Base-by-base conservation (phyloP, 53 echinoderm and acorn worm species). In the Astropecten irregularis region DNA sequence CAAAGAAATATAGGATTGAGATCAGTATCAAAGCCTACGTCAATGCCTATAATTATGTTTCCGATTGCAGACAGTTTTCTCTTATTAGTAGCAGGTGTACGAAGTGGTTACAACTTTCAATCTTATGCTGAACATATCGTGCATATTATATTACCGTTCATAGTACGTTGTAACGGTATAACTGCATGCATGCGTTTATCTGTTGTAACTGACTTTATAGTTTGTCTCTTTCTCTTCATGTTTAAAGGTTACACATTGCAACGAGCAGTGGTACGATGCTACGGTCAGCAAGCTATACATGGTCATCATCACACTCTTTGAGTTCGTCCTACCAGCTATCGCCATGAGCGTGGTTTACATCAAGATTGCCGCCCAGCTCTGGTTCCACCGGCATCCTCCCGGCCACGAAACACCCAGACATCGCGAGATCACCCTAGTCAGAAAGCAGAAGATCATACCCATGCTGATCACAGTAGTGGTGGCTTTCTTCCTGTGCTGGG, bases 381-480 rank as follows among this genome's bases (percentile, higher is more conserved):
- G 97, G 97, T 89, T 94, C 16, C 97, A 93, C 33, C 89, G 97
- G 21, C 84, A 84, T 13, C 97, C 94, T 1, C 92, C 93, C 3
- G 97, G 97, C 10, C 89, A 97, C 67, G 89, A 90, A 42, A 94
- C 97, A 2, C 92, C 92, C 2, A 82, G 94, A 1, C 97, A 97
- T 38, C 89, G 97, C 0, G 93, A 97, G 73, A 94, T 94, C 42
- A 93, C 93, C n/a, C 84, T 92, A 21, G 90, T 89, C 66, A 90
- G 93, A 0, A 94, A 94, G 72, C 93, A 97, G 88, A 97, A 97
- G 85, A 97, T 92, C 21, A 97, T 97, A 39, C 97, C 93, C 47
- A 97, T 97, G 97, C 79, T 97, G 40, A 88, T 94, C 18, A 92
- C 94, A 1, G 90, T 97, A 21, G 97, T 97, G 34, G 92, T 97